phyloP scores from a whole-genome alignment of 2,888 invertebrate genomes.

The Leucoma salicis region DNA sequence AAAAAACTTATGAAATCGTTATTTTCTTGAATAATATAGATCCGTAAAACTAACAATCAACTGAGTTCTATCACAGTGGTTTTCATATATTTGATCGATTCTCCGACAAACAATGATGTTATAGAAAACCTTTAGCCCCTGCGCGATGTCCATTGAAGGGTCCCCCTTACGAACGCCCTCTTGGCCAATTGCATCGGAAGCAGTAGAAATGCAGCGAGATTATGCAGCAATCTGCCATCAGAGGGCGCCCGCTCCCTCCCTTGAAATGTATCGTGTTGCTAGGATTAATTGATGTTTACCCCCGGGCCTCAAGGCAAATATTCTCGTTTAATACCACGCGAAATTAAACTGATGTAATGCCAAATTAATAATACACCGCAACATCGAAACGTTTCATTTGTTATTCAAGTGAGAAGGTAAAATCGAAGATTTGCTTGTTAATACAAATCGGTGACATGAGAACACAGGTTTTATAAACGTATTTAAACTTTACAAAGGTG shows the following conservation, averaged over 20 bases:
- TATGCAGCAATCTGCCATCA: conserved; percentile 69
- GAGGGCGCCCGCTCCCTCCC: conserved; percentile 50
- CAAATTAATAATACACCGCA: conserved; percentile 63
- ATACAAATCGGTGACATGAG: conserved; percentile 13
- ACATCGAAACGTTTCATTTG: conserved; percentile 39
- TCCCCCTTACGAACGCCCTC: conserved; percentile 46
- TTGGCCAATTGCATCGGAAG: conserved; percentile 63
- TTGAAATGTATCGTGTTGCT: conserved; percentile 69
- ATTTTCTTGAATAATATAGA: no score
- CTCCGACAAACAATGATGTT: conserved; percentile 52
- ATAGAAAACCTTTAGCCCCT: conserved; percentile 58
- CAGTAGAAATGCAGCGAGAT: conserved; percentile 75
- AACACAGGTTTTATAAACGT: no score
- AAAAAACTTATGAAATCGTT: no score
- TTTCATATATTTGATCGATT: conserved; percentile 48
- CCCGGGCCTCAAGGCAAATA: conserved; percentile 58
- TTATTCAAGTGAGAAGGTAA: no score
- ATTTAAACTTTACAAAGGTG: neutral
- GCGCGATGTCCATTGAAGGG: conserved; percentile 43
- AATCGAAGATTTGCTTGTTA: no score
- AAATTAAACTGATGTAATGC: conserved; percentile 71
- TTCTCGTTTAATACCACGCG: conserved; percentile 66
- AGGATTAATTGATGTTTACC: conserved; percentile 79
- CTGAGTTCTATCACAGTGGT: conserved; percentile 20
- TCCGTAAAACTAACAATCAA: conserved; percentile 15